Evolutionary conservation across 2,797 vertebrate genomes (phyloP).

Genomic region (Synanceia verrucosa): DNA sequence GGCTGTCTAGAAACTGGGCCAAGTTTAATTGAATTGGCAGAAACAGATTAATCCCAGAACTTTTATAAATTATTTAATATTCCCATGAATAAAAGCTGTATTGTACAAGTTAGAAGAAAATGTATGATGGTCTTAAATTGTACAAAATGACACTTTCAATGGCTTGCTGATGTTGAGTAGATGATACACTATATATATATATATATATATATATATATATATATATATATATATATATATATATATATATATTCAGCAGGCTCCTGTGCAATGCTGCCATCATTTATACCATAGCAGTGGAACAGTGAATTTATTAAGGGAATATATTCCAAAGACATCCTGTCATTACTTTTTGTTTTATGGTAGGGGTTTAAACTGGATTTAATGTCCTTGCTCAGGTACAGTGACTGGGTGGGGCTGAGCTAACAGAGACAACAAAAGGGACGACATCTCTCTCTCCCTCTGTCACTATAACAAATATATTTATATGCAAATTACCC

Average conservation of each 20-base stretch:
- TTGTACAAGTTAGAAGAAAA: constrained; percentile 10
- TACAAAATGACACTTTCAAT: constrained; percentile 8
- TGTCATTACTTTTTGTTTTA: constrained; percentile 38
- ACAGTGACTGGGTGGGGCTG: constrained; percentile 6
- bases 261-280: constrained; percentile 8
- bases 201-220: too few relatives aligned
- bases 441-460: not conserved
- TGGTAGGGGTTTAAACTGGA: constrained; percentile 23
- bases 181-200: constrained; percentile 12
- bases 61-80: constrained; percentile 28
- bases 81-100: constrained; percentile 22
- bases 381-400: constrained; percentile 39
- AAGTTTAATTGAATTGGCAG: constrained; percentile 54
- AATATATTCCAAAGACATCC: constrained; percentile 33
- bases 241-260: constrained; percentile 22
- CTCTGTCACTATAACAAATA: constrained; percentile 31
- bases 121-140: constrained; percentile 14
- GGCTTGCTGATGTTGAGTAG: constrained; percentile 9
- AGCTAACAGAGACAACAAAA: constrained; percentile 36
- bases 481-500: constrained; percentile 55
- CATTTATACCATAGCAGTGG: constrained; percentile 3
- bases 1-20: constrained; percentile 43
- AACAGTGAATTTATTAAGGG: constrained; percentile 22
- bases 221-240: too few relatives aligned
- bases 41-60: constrained; percentile 35